Evolutionary conservation across 2,888 invertebrate genomes (phyloP).

Genomic region (Crocallis elinguaria): DNA sequence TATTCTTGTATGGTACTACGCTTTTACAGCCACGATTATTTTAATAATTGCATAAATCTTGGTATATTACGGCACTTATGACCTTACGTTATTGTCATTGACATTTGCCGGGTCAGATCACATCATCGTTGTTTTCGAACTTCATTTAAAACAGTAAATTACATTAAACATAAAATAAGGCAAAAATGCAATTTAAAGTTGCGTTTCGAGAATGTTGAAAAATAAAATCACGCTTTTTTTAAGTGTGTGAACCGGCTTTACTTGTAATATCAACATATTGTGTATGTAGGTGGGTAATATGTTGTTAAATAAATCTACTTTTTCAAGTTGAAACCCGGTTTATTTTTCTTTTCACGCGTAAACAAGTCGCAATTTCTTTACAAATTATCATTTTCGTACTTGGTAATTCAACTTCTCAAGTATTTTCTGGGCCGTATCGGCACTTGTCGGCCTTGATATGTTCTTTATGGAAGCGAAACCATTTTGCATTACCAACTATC

Average conservation of each 20-base stretch:
- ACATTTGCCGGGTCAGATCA: constrained; percentile 32
- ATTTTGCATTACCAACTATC: constrained; percentile 29
- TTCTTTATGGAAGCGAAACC: constrained; percentile 15
- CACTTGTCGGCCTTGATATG: constrained; percentile 37
- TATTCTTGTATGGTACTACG: too few species aligned
- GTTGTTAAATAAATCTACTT: too few species aligned
- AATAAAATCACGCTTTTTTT: background rate
- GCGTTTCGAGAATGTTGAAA: background rate
- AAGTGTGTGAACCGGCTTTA: background rate
- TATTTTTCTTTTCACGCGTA: constrained; percentile 10
- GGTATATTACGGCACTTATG: constrained; percentile 14
- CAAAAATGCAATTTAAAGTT: background rate
- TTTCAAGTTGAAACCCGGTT: constrained; percentile 7
- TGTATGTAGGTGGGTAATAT: too few species aligned
- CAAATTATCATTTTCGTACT: constrained; percentile 12
- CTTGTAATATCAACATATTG: background rate
- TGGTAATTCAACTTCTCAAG: constrained; percentile 24
- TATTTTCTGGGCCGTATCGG: constrained; percentile 19
- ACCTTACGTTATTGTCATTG: constrained; percentile 33
- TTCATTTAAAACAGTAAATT: constrained; percentile 10
- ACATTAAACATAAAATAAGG: background rate
- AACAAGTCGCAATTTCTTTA: constrained; percentile 13
- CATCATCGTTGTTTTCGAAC: constrained; percentile 8
- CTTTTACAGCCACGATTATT: constrained; percentile 1
- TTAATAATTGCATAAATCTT: constrained; percentile 11